Evolutionary conservation across 2,797 vertebrate species (phyloP), one percentile per base, ranked within the genome.

Genomic region (Urosaurus nigricauda): DNA sequence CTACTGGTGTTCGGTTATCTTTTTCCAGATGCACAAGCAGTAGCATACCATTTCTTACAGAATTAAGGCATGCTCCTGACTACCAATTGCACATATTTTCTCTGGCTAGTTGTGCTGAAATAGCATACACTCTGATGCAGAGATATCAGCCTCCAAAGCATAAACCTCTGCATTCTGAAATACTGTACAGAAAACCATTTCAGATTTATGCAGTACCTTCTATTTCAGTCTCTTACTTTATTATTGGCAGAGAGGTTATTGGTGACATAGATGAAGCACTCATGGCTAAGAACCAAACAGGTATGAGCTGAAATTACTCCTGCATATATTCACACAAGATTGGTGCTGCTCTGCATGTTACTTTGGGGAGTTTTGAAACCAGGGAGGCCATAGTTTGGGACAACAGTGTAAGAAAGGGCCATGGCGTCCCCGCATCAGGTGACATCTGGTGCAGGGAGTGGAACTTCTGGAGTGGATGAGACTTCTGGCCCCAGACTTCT

Each of bases 151-250:
- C 35, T 77, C 37, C 63, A 79, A 19, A 35, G 58, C n/a, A 86
- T 53, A 9, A 53, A 70, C 4, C 78, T 11, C n/a, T 43, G 21
- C 37, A 47, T 90, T 88, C 80, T 82, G 68, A 84, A 93, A 90
- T 40, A n/a, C n/a, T n/a, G n/a, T n/a, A 5, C 81, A 87, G 53
- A 82, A 58, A 29, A 51, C 29, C 29, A 5, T 90, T 88, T 91
- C 88, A 60, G 90, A 90, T 73, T 74, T 82, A 82, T 24, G 13
- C 60, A 84, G 53, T 70, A 87, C 19, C 19, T 85, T 53, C 4
- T 80, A 53, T 51, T 79, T 79, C 8, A 73, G 93, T 91, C 85
- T 84, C 85, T 68, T 63, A 63, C 73, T 65, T 87, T 9, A 87
- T 79, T 56, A 14, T 77, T 47, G 35, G 68, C 79, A 79, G 51